These are phyloP conservation scores for Rhabditophanes sp. DNA, from an alignment of 2,888 invertebrate genomes.

Conservation along the genomic window DNA sequence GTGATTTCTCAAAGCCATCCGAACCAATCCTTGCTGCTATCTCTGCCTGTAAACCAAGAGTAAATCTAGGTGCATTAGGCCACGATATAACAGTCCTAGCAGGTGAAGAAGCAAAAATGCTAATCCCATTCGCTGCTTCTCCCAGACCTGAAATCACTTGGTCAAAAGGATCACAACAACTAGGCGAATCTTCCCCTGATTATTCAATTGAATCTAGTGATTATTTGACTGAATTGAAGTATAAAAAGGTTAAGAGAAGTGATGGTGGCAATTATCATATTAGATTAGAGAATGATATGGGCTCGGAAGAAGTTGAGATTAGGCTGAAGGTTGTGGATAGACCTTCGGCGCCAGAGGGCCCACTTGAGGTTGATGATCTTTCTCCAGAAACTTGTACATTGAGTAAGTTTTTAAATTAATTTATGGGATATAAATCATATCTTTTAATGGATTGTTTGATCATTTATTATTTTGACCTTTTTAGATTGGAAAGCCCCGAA, in stretches of 20 bases:
- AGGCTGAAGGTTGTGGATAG: slow-evolving; percentile 67
- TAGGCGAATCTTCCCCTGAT: too few species aligned
- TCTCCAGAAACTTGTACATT: slow-evolving; percentile 72
- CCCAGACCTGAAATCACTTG: slow-evolving; percentile 66
- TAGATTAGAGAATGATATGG: slow-evolving; percentile 68
- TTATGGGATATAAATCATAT: too few species aligned
- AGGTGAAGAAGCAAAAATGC: slow-evolving; percentile 40
- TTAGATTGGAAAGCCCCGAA: slow-evolving; percentile 74
- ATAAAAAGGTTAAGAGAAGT: slow-evolving; percentile 69
- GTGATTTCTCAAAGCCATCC: slow-evolving; percentile 76
- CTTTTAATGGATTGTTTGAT: too few species aligned
- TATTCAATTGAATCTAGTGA: slow-evolving; percentile 70
- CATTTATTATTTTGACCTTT: too few species aligned
- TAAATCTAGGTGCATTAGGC: slow-evolving; percentile 32
- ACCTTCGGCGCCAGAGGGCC: slow-evolving; percentile 74
- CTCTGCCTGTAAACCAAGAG: slow-evolving; percentile 27
- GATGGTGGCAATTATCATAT: slow-evolving; percentile 87
- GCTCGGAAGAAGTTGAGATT: slow-evolving; percentile 72
- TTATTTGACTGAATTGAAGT: slow-evolving; percentile 57
- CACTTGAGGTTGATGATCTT: slow-evolving; percentile 64
- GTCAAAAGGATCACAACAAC: too few species aligned
- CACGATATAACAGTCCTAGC: slow-evolving; percentile 35
- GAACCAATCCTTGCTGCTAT: slow-evolving; percentile 57
- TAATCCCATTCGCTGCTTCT: slow-evolving; percentile 75
- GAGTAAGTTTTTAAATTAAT: too few species aligned